These are phyloP conservation scores for Harmothoe impar DNA, from an alignment of 2,888 invertebrate genomes.

Conservation along the genomic window DNA sequence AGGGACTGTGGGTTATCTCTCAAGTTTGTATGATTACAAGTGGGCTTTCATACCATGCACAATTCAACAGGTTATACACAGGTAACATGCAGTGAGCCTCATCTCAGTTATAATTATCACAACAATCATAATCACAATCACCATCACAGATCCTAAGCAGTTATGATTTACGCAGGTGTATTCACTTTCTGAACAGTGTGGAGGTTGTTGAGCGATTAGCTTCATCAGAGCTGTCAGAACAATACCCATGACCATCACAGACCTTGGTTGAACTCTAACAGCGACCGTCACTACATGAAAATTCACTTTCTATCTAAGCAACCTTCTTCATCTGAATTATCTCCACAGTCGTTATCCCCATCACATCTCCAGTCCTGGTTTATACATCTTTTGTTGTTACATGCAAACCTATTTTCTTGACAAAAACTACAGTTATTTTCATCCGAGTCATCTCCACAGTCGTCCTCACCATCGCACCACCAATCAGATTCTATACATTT, in stretches of 20 bases:
- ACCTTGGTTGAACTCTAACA: background rate
- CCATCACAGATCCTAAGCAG: no score
- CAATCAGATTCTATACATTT: background rate
- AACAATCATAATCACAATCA: background rate
- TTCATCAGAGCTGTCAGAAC: background rate
- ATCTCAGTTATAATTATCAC: background rate
- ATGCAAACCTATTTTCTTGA: background rate
- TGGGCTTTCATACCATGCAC: no score
- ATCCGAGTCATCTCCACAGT: background rate
- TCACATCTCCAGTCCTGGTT: background rate
- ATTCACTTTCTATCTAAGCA: background rate
- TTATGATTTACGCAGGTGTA: no score
- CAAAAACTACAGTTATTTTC: no score
- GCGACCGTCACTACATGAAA: background rate
- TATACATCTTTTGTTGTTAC: conserved; percentile 5
- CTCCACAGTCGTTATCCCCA: background rate
- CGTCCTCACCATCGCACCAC: background rate
- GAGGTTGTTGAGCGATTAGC: background rate
- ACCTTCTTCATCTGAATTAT: background rate
- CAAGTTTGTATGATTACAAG: no score
- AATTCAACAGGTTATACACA: no score
- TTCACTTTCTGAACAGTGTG: no score
- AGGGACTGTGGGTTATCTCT: no score
- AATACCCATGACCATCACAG: background rate
- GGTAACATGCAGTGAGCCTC: background rate